Conservation (phyloP, 2,797 vertebrate species). For the Tapirus indicus region DNA sequence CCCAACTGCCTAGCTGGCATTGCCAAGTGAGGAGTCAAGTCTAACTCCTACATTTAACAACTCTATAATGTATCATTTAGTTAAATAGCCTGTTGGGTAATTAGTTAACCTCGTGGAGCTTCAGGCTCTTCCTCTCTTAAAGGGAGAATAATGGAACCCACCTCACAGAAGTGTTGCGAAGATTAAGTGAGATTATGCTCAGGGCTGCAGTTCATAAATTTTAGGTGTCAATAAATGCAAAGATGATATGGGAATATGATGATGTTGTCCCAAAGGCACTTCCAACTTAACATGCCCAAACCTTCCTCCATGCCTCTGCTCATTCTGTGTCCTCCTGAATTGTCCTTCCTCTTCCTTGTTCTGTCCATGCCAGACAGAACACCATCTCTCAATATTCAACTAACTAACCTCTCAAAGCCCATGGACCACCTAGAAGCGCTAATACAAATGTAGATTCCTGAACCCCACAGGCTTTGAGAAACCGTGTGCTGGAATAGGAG, state of each 20-base stretch:
- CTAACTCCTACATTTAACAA: background rate
- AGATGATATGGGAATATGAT: background rate
- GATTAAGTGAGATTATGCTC: background rate
- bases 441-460: background rate
- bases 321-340: background rate
- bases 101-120: background rate
- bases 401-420: background rate
- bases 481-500: background rate
- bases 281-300: background rate
- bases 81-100: background rate
- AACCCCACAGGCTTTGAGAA: background rate
- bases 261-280: background rate
- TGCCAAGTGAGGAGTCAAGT: background rate
- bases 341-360: background rate
- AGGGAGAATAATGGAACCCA: background rate
- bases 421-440: background rate
- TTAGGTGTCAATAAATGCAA: background rate
- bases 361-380: background rate
- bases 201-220: background rate
- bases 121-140: background rate
- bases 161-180: background rate
- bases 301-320: background rate
- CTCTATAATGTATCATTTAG: background rate
- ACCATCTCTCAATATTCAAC: background rate
- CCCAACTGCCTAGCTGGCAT: background rate